phyloP scores from a whole-genome alignment of 2,113 vertebrate genomes.

The Dromiciops gliroides region DNA sequence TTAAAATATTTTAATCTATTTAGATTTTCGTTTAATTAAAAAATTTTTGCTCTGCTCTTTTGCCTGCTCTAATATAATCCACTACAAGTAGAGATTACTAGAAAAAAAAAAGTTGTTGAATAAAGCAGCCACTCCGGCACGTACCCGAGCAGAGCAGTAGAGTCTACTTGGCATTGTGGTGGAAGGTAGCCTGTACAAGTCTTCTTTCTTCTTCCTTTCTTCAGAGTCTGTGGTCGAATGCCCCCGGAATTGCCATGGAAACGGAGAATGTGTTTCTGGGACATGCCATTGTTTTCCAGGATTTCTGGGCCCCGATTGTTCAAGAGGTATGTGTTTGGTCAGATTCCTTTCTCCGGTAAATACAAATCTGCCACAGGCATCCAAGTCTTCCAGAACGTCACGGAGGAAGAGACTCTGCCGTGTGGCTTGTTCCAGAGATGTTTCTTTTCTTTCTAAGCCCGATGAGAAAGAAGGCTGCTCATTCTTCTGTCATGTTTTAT shows the following conservation, averaged over 20 bases:
- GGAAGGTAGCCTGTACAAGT: not conserved
- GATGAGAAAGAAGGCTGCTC: constrained; percentile 41
- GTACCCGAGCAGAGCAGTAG: not conserved
- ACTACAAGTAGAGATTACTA: constrained; percentile 23
- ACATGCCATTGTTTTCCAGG: constrained; percentile 98
- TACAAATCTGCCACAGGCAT: constrained; percentile 48
- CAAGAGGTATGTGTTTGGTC: constrained; percentile 89
- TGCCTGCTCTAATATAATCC: constrained; percentile 42
- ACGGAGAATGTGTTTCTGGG: constrained; percentile 97
- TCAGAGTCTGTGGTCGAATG: constrained; percentile 97
- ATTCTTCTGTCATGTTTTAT: constrained; percentile 69
- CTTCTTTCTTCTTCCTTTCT: constrained; percentile 63
- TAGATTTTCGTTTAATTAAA: not conserved
- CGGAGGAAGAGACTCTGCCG: constrained; percentile 1
- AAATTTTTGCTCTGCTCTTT: not conserved
- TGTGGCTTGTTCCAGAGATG: constrained; percentile 44
- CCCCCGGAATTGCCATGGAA: constrained; percentile 97
- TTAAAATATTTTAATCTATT: not conserved
- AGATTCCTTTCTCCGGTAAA: constrained; percentile 59
- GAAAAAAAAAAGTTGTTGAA: constrained; percentile 9
- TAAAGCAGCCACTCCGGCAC: not conserved
- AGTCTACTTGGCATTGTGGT: not conserved
- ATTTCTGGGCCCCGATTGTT: constrained; percentile 97
- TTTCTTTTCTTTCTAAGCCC: constrained; percentile 44
- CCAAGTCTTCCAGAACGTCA: constrained; percentile 20